Evolutionary conservation across 2,797 vertebrate species (phyloP).

Genomic region (Micromesistius poutassou): DNA sequence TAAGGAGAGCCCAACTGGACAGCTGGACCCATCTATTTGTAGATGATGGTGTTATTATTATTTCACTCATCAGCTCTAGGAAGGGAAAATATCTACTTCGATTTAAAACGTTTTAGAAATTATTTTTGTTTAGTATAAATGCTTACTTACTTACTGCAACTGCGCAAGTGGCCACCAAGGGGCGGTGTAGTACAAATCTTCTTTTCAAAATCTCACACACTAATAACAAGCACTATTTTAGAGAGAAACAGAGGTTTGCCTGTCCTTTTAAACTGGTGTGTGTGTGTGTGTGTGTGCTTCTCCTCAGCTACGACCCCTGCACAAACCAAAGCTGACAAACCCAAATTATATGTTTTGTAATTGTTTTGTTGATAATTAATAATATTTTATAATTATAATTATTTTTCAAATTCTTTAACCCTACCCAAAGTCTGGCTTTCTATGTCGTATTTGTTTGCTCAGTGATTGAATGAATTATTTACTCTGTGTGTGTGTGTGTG

Average conservation of each 20-base stretch:
- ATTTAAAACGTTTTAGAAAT: not conserved
- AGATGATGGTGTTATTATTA: not conserved
- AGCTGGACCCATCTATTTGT: not conserved
- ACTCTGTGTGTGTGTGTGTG: too few species aligned
- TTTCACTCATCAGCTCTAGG: not conserved
- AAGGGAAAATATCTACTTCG: not conserved
- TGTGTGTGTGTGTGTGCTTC: constrained; percentile 1
- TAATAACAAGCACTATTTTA: not conserved
- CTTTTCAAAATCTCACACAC: not conserved
- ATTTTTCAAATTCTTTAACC: not conserved
- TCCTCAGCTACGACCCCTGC: not conserved
- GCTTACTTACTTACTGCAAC: not conserved
- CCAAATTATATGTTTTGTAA: not conserved
- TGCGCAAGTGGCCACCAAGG: not conserved
- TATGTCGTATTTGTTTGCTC: not conserved
- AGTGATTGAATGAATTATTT: too few species aligned
- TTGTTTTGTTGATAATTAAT: not conserved
- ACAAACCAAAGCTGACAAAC: not conserved
- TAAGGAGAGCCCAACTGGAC: not conserved
- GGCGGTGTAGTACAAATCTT: not conserved
- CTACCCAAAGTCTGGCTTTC: not conserved
- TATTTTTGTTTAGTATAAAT: not conserved
- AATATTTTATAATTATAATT: too few species aligned
- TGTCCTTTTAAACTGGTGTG: not conserved
- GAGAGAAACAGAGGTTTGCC: not conserved